A percentile compares a stretch with the other conserved stretches of the same genome.
These are phyloP conservation scores for Ptychadena robeensis DNA, from an alignment of 2,797 vertebrate species.

Conservation along the genomic window DNA sequence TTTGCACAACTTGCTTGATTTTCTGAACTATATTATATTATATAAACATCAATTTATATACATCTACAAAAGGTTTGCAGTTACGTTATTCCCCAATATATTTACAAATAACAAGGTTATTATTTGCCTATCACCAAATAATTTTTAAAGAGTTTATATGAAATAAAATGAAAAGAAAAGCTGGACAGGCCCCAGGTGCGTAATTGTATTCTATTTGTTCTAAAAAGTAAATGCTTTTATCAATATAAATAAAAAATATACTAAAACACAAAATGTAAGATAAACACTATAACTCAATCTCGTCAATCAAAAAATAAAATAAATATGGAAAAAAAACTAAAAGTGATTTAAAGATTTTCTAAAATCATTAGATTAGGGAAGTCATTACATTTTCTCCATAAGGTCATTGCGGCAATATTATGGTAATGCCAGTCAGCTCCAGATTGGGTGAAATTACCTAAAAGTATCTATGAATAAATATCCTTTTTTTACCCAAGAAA, in stretches of 20 bases:
- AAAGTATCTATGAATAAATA: conserved; percentile 49
- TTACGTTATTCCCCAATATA: no score
- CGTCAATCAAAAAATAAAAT: no score
- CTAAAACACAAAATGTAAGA: neutral
- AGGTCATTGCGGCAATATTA: conserved; percentile 49
- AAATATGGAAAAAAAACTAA: conserved; percentile 40
- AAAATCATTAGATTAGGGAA: conserved; percentile 38
- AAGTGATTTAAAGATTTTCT: conserved; percentile 37
- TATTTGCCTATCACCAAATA: no score
- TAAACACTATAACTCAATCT: neutral
- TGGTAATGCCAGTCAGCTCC: conserved; percentile 38
- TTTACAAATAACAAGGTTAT: no score
- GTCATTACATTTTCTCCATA: conserved; percentile 13
- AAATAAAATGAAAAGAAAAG: no score
- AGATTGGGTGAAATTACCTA: conserved; percentile 29
- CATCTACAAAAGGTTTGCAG: no score
- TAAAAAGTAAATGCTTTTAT: neutral
- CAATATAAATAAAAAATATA: neutral
- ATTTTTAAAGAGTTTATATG: no score
- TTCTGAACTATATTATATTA: no score
- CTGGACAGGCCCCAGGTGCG: no score
- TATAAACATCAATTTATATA: no score
- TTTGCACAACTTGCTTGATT: no score
- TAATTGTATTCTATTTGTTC: neutral
- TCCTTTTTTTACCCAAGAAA: conserved; percentile 14